Base-by-base conservation (phyloP, 2,888 invertebrate genomes). In the Helleia helle region DNA sequence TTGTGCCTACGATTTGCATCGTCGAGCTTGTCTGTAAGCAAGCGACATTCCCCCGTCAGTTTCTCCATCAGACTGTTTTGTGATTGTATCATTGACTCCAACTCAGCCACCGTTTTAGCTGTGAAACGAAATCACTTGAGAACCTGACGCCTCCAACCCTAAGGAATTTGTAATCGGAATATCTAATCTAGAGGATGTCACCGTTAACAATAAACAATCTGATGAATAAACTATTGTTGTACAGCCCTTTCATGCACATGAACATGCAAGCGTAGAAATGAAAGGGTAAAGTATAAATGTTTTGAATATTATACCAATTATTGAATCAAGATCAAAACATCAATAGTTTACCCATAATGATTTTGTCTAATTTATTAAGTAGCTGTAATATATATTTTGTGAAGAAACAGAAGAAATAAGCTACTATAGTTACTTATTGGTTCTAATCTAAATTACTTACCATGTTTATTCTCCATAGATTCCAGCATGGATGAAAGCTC, bases 1-100 rank as follows among this genome's bases (percentile, higher is more conserved):
- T 94, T 94, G 91, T 94, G 93, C 86, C 91, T 92, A 86, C 90
- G 87, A 81, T 90, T 91, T 76, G 93, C 90, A 83, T 93, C 93
- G 88, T 95, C 94, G 88, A 95, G 90, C 89, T 93, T 94, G 87
- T 91, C 89, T 73, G 94, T 94, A 84, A 95, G 90, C 84, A 88
- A 88, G 87, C 93, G 94, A 88, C 94, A 94, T 88, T 95, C 94
- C 72, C 88, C 89, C 72, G 93, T 93, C 85, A 95, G 90, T 90
- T 92, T 94, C 88, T 93, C 93, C 91, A 94, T 93, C 90, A 94
- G 92, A 89, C 91, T 91, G 89, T 93, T 93, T 90, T 95, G 94
- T 86, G 91, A 93, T 86, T 91, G 91, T 87, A 95, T 90, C 91
- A 93, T 91, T 79, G 91, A 89, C 89, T 94, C 94, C 87, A 95